phyloP scores from a whole-genome alignment of 2,888 invertebrate genomes.

The Dascillus cervinus region DNA sequence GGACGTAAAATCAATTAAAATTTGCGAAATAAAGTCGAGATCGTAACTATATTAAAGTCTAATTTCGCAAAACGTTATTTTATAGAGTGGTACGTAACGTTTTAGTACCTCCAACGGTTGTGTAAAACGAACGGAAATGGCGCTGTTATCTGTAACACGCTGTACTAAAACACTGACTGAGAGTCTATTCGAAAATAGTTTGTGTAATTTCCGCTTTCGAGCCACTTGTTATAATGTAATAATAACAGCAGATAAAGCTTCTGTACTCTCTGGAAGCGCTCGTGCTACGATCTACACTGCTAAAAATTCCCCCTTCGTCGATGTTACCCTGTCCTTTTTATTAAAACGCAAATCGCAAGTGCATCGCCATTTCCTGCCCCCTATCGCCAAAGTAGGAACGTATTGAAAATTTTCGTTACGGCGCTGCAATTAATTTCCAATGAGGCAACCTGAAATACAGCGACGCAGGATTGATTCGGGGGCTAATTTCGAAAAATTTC shows the following conservation, averaged over 20 bases:
- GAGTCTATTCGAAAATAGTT: slow-evolving; percentile 45
- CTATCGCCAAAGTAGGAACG: too few species aligned
- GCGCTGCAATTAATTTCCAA: too few species aligned
- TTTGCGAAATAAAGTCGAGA: too few species aligned
- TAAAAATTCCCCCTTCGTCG: too few species aligned
- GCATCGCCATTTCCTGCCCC: too few species aligned
- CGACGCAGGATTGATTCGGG: too few species aligned
- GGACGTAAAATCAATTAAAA: too few species aligned
- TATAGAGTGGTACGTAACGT: slow-evolving; percentile 4
- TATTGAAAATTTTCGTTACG: too few species aligned
- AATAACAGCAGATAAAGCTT: slow-evolving; percentile 36
- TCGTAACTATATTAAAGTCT: too few species aligned
- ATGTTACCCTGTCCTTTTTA: too few species aligned
- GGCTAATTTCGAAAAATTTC: too few species aligned
- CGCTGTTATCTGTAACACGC: slow-evolving; percentile 39
- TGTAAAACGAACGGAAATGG: slow-evolving; percentile 41
- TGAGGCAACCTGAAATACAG: slow-evolving; percentile 1
- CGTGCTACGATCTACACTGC: slow-evolving; percentile 17
- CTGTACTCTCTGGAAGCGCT: slow-evolving; percentile 17
- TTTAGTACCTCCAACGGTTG: slow-evolving; percentile 26
- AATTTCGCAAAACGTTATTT: neutral
- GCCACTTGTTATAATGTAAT: slow-evolving; percentile 44
- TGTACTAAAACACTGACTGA: slow-evolving; percentile 39
- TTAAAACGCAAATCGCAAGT: too few species aligned
- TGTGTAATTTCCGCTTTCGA: slow-evolving; percentile 44